A percentile compares a stretch with the other conserved stretches of the same genome.
phyloP scores from a whole-genome alignment of 2,888 invertebrate species.

The Folsomia candida region DNA sequence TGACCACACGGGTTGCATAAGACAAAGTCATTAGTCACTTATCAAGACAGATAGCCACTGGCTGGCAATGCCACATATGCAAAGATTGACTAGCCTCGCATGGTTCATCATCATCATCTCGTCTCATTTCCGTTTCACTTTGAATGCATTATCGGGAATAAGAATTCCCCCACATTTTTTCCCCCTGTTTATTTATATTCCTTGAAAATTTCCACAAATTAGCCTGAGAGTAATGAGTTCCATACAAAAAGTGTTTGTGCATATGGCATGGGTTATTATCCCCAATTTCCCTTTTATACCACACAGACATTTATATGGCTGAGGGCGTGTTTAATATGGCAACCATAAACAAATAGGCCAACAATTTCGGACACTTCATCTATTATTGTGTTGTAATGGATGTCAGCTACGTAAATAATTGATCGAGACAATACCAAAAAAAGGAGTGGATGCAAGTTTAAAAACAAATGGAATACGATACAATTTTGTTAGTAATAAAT shows the following conservation, averaged over 20 bases:
- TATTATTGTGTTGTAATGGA: neutral
- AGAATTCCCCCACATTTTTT: too few relatives aligned
- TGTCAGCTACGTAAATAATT: neutral
- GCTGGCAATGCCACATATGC: too few relatives aligned
- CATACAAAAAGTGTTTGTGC: too few relatives aligned
- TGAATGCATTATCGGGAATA: too few relatives aligned
- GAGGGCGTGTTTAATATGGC: constrained; percentile 2
- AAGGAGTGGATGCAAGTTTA: neutral
- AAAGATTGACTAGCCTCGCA: too few relatives aligned
- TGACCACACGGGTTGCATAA: neutral
- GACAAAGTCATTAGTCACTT: neutral
- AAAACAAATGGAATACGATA: neutral
- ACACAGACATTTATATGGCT: neutral
- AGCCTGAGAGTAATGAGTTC: too few relatives aligned
- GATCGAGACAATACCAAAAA: neutral
- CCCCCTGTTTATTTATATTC: too few relatives aligned
- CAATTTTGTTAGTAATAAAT: neutral
- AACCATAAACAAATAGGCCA: constrained; percentile 7
- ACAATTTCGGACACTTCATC: neutral
- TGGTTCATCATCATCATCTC: too few relatives aligned
- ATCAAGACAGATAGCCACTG: neutral
- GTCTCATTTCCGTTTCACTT: too few relatives aligned
- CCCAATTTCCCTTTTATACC: too few relatives aligned
- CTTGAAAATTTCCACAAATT: too few relatives aligned
- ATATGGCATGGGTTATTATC: too few relatives aligned